Base-by-base conservation (phyloP, 1,140 invertebrate genomes). In the Drosophila santomea region DNA sequence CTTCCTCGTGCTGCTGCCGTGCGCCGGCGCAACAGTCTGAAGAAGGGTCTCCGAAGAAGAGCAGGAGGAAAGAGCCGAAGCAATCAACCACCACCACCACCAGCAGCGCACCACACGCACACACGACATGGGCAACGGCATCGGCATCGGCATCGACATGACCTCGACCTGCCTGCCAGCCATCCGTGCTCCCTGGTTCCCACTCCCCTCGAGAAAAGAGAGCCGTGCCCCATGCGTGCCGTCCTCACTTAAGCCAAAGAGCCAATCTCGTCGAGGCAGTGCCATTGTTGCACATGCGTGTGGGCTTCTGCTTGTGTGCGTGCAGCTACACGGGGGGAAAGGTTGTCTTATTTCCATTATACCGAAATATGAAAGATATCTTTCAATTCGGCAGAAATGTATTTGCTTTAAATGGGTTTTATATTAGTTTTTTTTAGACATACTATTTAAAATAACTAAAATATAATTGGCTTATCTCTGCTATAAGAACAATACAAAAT, bases 161-260 rank as follows among this genome's bases (percentile, higher is more conserved):
- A 88, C 83, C 83, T 82, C 83, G 83, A 83, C 83, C 83, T 80
- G 83, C 58, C 62, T 77, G 56, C 45, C 25, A 51, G 48, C 48
- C 48, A 51, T 51, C 48, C 48, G 48, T 51, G 48, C 68, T 63
- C 64, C 57, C n/a, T 35, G n/a, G n/a, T 51, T 62, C 67, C 69
- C 83, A 73, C 62, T 76, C 52, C 57, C 36, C 56, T 45, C 43
- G 47, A 35, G 43, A 41, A 41, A 45, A 67, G 43, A 36, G 62
- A 82, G 54, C 47, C 79, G 83, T 83, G 83, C 79, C 79, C 84
- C 83, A 86, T 86, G 83, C 83, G 83, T 88, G 83, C 84, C 80
- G 69, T 89, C 78, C 81, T 85, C 81, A 69, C 77, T 78, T 86
- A 80, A 76, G 76, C 68, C 69, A 52, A 57, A 67, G 76, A 78